A percentile compares a stretch with the other conserved stretches of the same genome.
Conservation (phyloP, 1,140 invertebrate species). For the Apis florea region DNA sequence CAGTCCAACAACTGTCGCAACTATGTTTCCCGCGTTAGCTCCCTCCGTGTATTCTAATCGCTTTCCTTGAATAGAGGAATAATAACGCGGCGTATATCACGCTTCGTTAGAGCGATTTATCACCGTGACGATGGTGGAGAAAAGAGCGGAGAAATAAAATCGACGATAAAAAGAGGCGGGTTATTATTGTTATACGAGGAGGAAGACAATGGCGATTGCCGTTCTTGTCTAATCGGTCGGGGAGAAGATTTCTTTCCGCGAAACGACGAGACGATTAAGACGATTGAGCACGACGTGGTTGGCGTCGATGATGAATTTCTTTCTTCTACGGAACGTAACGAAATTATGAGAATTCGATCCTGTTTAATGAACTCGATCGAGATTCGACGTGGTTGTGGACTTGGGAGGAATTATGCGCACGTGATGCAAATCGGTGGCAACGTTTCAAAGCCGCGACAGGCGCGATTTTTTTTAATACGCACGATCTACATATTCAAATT, state of each 20-base stretch:
- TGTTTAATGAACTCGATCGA: background rate
- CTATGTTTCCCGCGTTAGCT: background rate
- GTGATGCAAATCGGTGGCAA: conserved; percentile 23
- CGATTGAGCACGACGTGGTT: too few relatives aligned
- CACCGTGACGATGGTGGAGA: conserved; percentile 6
- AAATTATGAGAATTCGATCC: too few relatives aligned
- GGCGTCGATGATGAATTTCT: background rate
- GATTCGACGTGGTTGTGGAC: background rate
- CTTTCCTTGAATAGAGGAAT: conserved; percentile 30
- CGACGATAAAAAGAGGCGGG: background rate
- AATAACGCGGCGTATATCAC: conserved; percentile 23
- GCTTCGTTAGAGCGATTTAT: conserved; percentile 50
- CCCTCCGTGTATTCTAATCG: conserved; percentile 38
- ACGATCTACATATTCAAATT: conserved; percentile 48
- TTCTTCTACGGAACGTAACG: too few relatives aligned
- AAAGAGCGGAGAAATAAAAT: background rate
- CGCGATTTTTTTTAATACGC: conserved; percentile 16
- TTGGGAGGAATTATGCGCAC: background rate
- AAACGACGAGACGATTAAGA: background rate
- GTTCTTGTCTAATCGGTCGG: background rate
- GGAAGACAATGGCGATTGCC: background rate
- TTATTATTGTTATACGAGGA: background rate
- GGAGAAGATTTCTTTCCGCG: background rate
- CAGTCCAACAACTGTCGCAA: conserved; percentile 29
- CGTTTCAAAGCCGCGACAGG: conserved; percentile 30